phyloP scores from a whole-genome alignment of 2,797 vertebrate genomes.

The Prunella strophiata region DNA sequence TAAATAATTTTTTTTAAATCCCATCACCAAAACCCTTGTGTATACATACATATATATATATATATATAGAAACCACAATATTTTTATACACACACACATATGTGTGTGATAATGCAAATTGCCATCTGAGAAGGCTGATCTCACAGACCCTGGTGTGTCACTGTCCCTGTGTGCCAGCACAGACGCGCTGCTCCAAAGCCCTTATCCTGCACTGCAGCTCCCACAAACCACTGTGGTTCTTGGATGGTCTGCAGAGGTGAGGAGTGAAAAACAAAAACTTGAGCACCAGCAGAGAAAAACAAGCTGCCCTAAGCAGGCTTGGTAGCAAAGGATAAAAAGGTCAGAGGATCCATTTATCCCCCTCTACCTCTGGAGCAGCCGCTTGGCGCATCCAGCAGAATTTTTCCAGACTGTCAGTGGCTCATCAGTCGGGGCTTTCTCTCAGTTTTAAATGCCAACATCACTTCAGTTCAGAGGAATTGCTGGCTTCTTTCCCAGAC shows the following conservation, averaged over 20 bases:
- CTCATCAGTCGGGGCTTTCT: slow-evolving; percentile 22
- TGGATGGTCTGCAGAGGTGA: neutral
- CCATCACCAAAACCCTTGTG: neutral
- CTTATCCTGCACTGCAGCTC: neutral
- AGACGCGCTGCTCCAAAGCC: neutral
- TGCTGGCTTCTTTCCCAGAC: slow-evolving; percentile 55
- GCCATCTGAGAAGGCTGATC: neutral
- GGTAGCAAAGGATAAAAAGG: slow-evolving; percentile 25
- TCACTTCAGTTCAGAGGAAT: slow-evolving; percentile 45
- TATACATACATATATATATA: neutral
- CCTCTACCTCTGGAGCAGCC: neutral
- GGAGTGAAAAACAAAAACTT: slow-evolving; percentile 10
- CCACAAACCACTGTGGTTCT: neutral
- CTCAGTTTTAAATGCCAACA: slow-evolving; percentile 40
- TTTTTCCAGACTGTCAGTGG: slow-evolving; percentile 56
- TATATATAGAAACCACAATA: neutral
- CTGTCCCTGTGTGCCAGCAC: neutral
- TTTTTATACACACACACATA: neutral
- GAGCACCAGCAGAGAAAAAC: slow-evolving; percentile 23
- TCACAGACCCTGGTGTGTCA: neutral
- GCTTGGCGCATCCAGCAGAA: neutral
- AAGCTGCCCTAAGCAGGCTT: slow-evolving; percentile 30
- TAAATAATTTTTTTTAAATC: neutral
- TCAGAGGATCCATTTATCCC: neutral
- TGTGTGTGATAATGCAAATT: neutral